Evolutionary conservation across 2,888 invertebrate species (phyloP), one percentile per base, ranked within the genome.

Genomic region (Hipparchia sbordonii): DNA sequence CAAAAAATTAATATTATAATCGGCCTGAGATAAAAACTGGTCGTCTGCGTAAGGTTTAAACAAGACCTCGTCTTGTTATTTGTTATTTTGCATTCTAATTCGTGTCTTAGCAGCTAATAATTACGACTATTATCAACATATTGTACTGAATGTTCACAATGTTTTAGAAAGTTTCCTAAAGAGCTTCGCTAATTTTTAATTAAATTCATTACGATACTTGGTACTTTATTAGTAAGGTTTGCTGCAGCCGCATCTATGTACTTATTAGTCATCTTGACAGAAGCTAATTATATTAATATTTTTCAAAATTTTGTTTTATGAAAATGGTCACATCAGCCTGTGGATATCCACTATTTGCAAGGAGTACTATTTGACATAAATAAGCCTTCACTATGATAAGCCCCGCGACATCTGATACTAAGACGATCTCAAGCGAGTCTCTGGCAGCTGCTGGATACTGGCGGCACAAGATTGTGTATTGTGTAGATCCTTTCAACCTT

Each of bases 21-120:
- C 23, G 57, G 23, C 2, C 8, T 13, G 6, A 13, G 7, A 13
- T 8, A 8, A 57, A 23, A 7, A 23, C 3, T 13, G 57, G 57
- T 23, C 3, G 57, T 57, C 8, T 57, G 57, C 39, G 59, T 77
- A 82, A 72, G 86, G 76, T 77, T 78, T 81, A 33, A 66, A 23
- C 71, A 65, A 78, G 71, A 72, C 81, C 79, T 83, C 81, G 74
- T 80, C 80, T 81, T 74, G 75, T 79, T 79, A 77, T 74, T 76
- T 77, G 57, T 76, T 72, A 72, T 65, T 71, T 68, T 62, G 45
- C 67, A 72, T 74, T 72, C 13, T 63, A 67, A 59, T 65, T 72
- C 59, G 52, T 68, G 62, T 72, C 68, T 65, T 72, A 68, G 61
- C 48, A 33, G 51, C 51, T 48, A 57, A 48, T 59, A 63, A 69